Base-by-base conservation (phyloP, 2,888 invertebrate genomes). In the Xanthorhoe spadicearia region DNA sequence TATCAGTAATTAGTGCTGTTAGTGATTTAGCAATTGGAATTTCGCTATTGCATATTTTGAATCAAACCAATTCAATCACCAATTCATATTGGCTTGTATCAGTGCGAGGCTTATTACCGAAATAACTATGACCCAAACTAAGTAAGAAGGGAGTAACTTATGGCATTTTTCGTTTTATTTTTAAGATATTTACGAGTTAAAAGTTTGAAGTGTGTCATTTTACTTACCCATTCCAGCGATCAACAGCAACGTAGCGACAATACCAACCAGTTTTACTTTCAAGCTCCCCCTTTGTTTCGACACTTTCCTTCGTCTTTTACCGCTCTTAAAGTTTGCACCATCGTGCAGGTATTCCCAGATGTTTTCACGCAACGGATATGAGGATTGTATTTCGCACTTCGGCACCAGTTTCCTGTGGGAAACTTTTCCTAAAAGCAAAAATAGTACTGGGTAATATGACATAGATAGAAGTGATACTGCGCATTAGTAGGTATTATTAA, bases 311-410 rank as follows among this genome's bases (percentile, higher is more conserved):
- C 77, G 78, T 70, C 72, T 73, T 79, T 82, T 79, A 74, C 61
- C 62, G 66, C 73, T 72, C 73, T 78, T 77, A 69, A 81, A 82
- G 74, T 84, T 83, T 76, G 69, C 77, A 59, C 66, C 74, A 56
- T 85, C 85, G 73, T 85, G 78, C 46, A 86, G 81, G 80, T 88
- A 87, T 77, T 90, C 87, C 86, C 88, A 87, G 77, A 87, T 86
- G 84, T 87, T 87, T 76, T 82, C 83, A 58, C 86, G 85, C 76
- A 84, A 75, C 70, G 86, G 86, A 78, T 85, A 84, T 74, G 82
- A 81, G 69, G 89, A 88, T 79, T 83, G 85, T 76, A 83, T 83
- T 81, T 85, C 86, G 84, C 85, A 83, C 65, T 81, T 77, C 61
- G 80, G 75, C 70, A 81, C 72, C 70, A 79, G 81, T 80, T 83